A percentile compares a stretch with the other conserved stretches of the same genome.
Conservation (phyloP, 2,113 vertebrate species). For the Leptobrachium leishanense region DNA sequence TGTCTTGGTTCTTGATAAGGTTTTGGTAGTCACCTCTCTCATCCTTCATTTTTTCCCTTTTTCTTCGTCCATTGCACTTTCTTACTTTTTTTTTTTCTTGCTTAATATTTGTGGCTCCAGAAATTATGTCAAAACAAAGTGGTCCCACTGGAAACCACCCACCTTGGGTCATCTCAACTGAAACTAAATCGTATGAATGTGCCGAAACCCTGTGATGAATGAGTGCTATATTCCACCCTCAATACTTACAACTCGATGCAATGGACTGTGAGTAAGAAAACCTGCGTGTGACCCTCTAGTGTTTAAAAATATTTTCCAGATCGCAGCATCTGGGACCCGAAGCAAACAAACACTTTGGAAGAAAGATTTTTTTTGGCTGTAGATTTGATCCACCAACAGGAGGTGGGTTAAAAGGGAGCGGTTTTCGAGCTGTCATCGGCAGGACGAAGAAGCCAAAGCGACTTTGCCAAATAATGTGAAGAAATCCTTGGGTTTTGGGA, state of each 20-base stretch:
- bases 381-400: slow-evolving; percentile 64
- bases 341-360: slow-evolving; percentile 68
- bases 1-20: too few relatives aligned
- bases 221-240: background rate
- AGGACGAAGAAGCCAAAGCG: slow-evolving; percentile 59
- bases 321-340: slow-evolving; percentile 62
- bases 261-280: slow-evolving; percentile 56
- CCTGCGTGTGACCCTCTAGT: slow-evolving; percentile 67
- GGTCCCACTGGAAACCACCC: too few relatives aligned
- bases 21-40: too few relatives aligned
- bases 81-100: too few relatives aligned
- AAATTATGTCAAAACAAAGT: too few relatives aligned
- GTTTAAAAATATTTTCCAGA: slow-evolving; percentile 69
- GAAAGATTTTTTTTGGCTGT: slow-evolving; percentile 66
- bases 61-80: too few relatives aligned
- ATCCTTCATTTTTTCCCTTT: too few relatives aligned
- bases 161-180: background rate
- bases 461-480: slow-evolving; percentile 65
- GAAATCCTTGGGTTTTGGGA: slow-evolving; percentile 36
- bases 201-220: background rate
- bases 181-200: background rate
- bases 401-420: slow-evolving; percentile 67
- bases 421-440: slow-evolving; percentile 67
- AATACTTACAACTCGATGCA: slow-evolving; percentile 2
- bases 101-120: too few relatives aligned